A percentile compares a stretch with the other conserved stretches of the same genome.
These are phyloP conservation scores for Megalops atlanticus DNA, from an alignment of 2,113 vertebrate species.

Conservation along the genomic window DNA sequence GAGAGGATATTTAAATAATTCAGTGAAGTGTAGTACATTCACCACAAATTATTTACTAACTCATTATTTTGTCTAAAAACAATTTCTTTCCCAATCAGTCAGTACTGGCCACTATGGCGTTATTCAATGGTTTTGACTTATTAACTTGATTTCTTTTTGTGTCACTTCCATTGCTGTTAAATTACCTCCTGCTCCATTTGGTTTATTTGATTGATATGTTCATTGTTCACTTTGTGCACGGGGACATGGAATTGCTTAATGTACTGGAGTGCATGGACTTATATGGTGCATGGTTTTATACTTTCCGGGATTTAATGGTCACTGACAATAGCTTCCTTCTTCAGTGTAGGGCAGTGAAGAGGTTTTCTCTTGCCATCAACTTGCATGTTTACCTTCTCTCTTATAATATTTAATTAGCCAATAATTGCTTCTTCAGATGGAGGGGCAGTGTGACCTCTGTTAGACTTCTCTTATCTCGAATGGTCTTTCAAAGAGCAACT, in stretches of 20 bases:
- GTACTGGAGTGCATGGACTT: conserved; percentile 60
- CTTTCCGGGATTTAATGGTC: conserved; percentile 58
- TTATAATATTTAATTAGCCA: not conserved
- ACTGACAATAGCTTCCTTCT: conserved; percentile 32
- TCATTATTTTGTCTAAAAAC: not conserved
- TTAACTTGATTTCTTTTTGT: conserved; percentile 53
- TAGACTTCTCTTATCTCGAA: too few species aligned
- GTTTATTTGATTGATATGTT: conserved; percentile 52
- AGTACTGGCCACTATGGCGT: not conserved
- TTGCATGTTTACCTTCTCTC: not conserved
- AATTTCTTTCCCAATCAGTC: not conserved
- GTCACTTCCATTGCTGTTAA: conserved; percentile 45
- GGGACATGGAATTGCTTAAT: conserved; percentile 56
- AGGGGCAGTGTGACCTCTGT: too few species aligned
- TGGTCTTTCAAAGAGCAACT: too few species aligned
- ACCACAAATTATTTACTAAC: not conserved
- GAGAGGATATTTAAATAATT: too few species aligned
- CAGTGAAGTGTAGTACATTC: too few species aligned
- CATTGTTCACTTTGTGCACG: conserved; percentile 48
- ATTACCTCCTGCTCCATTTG: conserved; percentile 50
- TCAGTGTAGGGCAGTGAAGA: not conserved
- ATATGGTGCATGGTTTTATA: too few species aligned
- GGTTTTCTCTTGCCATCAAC: not conserved
- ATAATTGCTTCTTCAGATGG: too few species aligned
- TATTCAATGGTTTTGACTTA: not conserved